phyloP scores from a whole-genome alignment of 2,888 invertebrate genomes.

The Macaria notata region DNA sequence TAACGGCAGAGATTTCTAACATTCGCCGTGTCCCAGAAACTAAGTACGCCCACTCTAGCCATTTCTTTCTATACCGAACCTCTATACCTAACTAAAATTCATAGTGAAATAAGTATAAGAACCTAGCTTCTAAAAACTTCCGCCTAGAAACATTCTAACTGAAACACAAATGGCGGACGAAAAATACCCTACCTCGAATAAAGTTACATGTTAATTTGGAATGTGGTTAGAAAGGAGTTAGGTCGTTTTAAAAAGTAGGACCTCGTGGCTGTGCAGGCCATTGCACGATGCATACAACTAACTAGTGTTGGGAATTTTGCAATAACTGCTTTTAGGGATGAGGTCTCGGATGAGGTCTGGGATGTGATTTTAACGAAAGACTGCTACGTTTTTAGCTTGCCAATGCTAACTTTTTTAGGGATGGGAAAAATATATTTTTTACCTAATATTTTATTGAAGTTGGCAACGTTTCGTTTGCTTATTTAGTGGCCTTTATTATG shows the following conservation, averaged over 20 bases:
- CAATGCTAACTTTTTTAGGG: not conserved
- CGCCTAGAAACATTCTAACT: slow-evolving; percentile 18
- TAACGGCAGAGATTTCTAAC: slow-evolving; percentile 70
- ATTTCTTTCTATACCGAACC: slow-evolving; percentile 78
- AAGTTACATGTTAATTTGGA: slow-evolving; percentile 33
- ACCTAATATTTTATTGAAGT: too few species aligned
- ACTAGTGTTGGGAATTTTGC: slow-evolving; percentile 64
- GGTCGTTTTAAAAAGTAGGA: slow-evolving; percentile 42
- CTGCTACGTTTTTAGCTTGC: not conserved
- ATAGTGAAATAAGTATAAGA: slow-evolving; percentile 80
- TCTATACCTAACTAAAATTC: slow-evolving; percentile 79
- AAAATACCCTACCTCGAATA: slow-evolving; percentile 10
- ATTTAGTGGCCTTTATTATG: too few species aligned
- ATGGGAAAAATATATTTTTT: not conserved
- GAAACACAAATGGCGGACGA: slow-evolving; percentile 3
- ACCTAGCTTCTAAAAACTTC: slow-evolving; percentile 71
- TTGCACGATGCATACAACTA: slow-evolving; percentile 82
- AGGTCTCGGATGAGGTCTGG: slow-evolving; percentile 25
- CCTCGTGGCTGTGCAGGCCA: slow-evolving; percentile 75
- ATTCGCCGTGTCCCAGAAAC: slow-evolving; percentile 77
- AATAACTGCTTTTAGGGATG: slow-evolving; percentile 39
- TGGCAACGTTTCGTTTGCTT: too few species aligned
- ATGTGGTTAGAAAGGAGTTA: slow-evolving; percentile 32
- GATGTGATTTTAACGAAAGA: slow-evolving; percentile 17
- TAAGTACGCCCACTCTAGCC: slow-evolving; percentile 70